Evolutionary conservation across 2,113 vertebrate genomes (phyloP).

Genomic region (Chrysochloris asiatica): DNA sequence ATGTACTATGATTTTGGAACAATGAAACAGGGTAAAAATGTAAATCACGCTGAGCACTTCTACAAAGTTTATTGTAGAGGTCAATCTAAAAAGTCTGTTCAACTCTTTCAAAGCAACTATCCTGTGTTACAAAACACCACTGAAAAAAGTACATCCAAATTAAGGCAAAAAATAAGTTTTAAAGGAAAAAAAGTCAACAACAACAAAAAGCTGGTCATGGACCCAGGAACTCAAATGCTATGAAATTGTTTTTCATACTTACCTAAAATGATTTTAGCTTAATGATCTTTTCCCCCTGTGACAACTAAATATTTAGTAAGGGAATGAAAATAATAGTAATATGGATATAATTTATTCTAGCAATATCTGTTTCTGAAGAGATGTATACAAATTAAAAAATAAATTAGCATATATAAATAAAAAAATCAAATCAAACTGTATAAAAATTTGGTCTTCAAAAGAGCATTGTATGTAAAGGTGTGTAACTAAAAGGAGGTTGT

Average conservation of each 20-base stretch:
- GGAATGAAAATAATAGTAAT: conserved; percentile 7
- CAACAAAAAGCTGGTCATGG: neutral
- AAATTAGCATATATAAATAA: neutral
- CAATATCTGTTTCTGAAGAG: conserved; percentile 43
- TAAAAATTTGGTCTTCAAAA: neutral
- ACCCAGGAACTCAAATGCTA: neutral
- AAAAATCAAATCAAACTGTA: neutral
- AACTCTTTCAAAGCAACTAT: neutral
- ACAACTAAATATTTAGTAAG: conserved; percentile 21
- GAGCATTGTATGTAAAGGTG: too few relatives aligned
- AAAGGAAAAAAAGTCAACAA: neutral
- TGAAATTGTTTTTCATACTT: neutral
- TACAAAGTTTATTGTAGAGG: neutral
- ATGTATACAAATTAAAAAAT: neutral
- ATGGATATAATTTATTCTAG: neutral
- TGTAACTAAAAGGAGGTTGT: too few relatives aligned
- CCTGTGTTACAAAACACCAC: neutral
- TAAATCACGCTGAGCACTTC: neutral
- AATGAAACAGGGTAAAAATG: neutral
- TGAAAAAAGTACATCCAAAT: neutral
- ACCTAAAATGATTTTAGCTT: neutral
- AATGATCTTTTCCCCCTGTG: neutral
- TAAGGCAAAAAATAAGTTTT: neutral
- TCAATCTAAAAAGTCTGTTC: conserved; percentile 1
- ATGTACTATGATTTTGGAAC: neutral